Base-by-base conservation (phyloP, 1,140 invertebrate genomes). In the Lordiphosa stackelbergi region DNA sequence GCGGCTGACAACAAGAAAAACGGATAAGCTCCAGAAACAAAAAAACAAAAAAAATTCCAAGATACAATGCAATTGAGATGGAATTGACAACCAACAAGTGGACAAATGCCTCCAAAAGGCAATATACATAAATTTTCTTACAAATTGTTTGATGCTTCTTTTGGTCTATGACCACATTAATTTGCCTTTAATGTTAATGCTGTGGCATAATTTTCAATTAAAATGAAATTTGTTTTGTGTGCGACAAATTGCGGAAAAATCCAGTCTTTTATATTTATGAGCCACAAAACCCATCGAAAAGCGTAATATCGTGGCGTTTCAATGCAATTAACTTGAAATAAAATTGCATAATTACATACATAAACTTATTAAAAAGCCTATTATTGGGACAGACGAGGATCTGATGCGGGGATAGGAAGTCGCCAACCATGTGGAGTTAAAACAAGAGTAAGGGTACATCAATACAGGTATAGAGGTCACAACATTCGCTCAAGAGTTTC, bases 141-240 rank as follows among this genome's bases (percentile, higher is more conserved):
- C 45, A 54, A 42, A 42, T 37, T 16, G 13, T 9, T 49, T 19
- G 5, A 13, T 42, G 13, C 1, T 11, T 53, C 10, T 54, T 7
- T 6, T 45, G 49, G 16, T 13, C 42, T 57, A 54, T 62, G 49
- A 52, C 61, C 63, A 70, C 43, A 13, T 66, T 53, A 70, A 70
- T 70, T 70, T 60, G 52, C 56, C 60, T 53, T 70, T 77, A 79
- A 79, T 79, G 72, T 66, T 81, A 83, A 66, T 83, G 77, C 77
- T 70, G 57, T 63, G 72, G 77, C 77, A 81, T 81, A 81, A 83
- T 81, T 81, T 81, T 81, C 77, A 81, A 81, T 81, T 81, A 81
- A 81, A 81, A 75, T 83, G 58, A 81, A 81, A 81, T 83, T 81
- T 81, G 77, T 74, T 81, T 83, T 83, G 71, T 71, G 66, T 73